Evolutionary conservation across 37 sponge, comb jelly and placozoan genomes (phyloP), one percentile per base, ranked within the genome.

Genomic region (Axinella damicornis): DNA sequence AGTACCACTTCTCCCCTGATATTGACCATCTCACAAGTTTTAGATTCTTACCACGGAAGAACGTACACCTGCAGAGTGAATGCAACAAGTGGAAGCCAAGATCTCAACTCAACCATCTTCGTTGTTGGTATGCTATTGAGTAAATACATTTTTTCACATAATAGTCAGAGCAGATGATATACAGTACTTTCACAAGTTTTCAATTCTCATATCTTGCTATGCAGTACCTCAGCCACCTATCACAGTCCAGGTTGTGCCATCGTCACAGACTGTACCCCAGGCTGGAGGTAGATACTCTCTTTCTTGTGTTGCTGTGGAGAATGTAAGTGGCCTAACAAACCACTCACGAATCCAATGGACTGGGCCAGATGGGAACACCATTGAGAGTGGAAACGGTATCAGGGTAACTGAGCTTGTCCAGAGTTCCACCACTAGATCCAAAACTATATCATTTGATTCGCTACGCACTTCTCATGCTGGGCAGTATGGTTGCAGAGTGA

Each of bases 221-320:
- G 25, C 74, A 73, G 74, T 46, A 21, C 74, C 74, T 53, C 56
- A 54, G 30, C 19, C n/a, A 53, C 56, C 74, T 11, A 11, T 53
- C 27, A 73, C 27, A 31, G 56, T 53, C 52, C 74, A 39, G 27
- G 53, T 73, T 31, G 27, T 19, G 46, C 74, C 74, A 24, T 53
- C 56, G 21, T 53, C n/a, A n/a, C 21, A 54, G 46, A 56, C 56
- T 19, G 53, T 27, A 30, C 52, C 19, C 24, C 6, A 5, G 13
- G 74, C 74, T 73, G 74, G 74, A 53, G 19, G 56, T 41, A 22
- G 15, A 11, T 73, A 73, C 56, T 31, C 56, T n/a, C 55, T 73
- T 4, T 53, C 74, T 11, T 73, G 74, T 46, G 27, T 73, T 73
- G 74, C 74, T 39, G 12, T 46, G 27, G 53, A 73, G 56, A 53